phyloP scores from a whole-genome alignment of 2,888 invertebrate genomes.

The Aricia artaxerxes region DNA sequence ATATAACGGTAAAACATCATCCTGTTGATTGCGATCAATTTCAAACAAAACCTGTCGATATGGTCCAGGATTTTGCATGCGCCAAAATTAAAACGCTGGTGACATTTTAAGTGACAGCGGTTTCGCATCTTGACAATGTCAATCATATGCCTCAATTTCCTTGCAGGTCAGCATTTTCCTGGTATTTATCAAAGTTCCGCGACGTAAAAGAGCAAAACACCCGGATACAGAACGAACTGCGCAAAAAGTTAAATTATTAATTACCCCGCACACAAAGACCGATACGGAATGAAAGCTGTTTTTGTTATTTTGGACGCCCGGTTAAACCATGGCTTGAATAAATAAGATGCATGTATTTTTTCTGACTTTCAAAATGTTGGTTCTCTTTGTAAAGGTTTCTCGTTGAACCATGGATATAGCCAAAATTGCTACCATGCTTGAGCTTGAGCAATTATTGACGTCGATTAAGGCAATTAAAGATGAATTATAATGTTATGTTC shows the following conservation, averaged over 20 bases:
- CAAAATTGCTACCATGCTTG: too few species aligned
- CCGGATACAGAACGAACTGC: background rate
- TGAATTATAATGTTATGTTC: too few species aligned
- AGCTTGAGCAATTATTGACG: too few species aligned
- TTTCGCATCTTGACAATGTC: background rate
- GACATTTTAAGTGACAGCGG: background rate
- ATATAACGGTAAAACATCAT: too few species aligned
- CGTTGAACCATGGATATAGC: background rate
- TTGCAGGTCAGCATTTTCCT: background rate
- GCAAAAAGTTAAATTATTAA: constrained; percentile 22
- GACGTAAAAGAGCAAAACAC: background rate
- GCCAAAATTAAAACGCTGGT: background rate
- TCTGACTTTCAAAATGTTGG: background rate
- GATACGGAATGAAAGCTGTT: background rate
- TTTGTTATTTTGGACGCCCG: constrained; percentile 19
- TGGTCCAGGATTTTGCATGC: too few species aligned
- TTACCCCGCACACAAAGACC: constrained; percentile 1
- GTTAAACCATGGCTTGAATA: background rate
- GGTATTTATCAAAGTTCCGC: background rate
- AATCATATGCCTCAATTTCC: background rate
- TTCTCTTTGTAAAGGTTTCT: background rate
- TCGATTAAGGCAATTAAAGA: too few species aligned
- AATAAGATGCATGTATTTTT: constrained; percentile 4
- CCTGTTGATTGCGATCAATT: too few species aligned
- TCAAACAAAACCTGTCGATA: too few species aligned